Base-by-base conservation (phyloP, 2,113 vertebrate genomes). In the Phylloscopus trochiloides region DNA sequence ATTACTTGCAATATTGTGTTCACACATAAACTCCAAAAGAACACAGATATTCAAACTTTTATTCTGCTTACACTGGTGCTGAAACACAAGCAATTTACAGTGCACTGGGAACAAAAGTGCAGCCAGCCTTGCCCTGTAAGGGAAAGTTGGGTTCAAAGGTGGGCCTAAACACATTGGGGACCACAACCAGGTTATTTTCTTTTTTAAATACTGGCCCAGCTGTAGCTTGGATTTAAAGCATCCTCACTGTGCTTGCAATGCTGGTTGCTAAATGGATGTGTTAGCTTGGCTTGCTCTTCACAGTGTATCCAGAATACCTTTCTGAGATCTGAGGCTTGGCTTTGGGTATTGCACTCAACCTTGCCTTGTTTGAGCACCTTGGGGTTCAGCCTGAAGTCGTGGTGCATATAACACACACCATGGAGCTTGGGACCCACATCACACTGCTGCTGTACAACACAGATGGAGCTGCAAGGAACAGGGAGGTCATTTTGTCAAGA, bases 331-430 rank as follows among this genome's bases (percentile, higher is more conserved):
- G 24, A 13, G 40, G 25, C 54, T 90, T 34, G n/a, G 52, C 52
- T 67, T 45, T 67, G 61, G 45, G 68, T 19, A 0, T 3, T 5
- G 31, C 22, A 40, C 47, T 42, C 26, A n/a, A 48, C 40, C 54
- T 75, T 5, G 14, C n/a, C 17, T 40, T 13, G 24, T 31, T 0
- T 24, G 50, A 75, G 21, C 0, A 0, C 50, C 32, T 26, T 15
- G 50, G 48, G 47, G 40, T 10, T 92, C 58, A 34, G 17, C 36
- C 36, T 79, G 66, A 61, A n/a, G 14, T 68, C 42, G 6, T 6
- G 25, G 14, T 43, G 55, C 3, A 0, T 7, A 0, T 10, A 42
- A 22, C 14, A 8, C 0, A 2, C 55, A 15, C 22, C 10, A 0
- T 8, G 31, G 47, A 55, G 10, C 50, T 16, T 18, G 4, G 25